Evolutionary conservation across 92 coral and sea anemone species (phyloP), one percentile per base, ranked within the genome.

Genomic region (Heliopora coerulea): DNA sequence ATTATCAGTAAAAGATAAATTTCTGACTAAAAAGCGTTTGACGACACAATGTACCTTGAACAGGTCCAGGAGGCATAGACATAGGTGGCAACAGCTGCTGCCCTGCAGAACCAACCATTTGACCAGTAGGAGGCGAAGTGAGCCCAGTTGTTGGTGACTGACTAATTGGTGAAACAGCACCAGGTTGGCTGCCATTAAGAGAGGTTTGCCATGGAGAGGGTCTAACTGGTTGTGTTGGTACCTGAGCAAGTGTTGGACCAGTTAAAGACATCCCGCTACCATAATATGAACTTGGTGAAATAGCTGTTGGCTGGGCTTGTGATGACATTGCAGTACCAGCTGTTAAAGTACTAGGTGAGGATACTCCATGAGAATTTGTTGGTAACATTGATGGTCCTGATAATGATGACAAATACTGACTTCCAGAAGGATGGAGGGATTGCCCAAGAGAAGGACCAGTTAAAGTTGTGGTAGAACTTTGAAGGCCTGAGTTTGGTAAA

Each of bases 201-300:
- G 70, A 20, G n/a, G 70, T 29, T 21, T 64, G 70, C 49, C 50
- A 64, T 64, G 70, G 70, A 34, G 67, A 61, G 8, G 70, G 70
- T 30, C 70, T 33, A 15, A 64, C 70, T 8, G 70, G 42, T 18
- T 15, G 54, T 27, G 70, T 1, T 37, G 70, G 8, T 64, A n/a
- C 49, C 21, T 37, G 42, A 37, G 6, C 11, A 37, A 37, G 4
- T 37, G 42, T 4, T 37, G 42, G 42, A 37, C 42, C 42, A 37
- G 42, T 4, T 37, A 37, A 37, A 37, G 42, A 37, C 42, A 37
- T 37, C 42, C 42, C 42, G 11, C 42, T 37, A 24, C n/a, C 19
- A 15, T 26, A 31, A 5, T 46, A 61, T 28, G 67, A 13, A n/a
- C 10, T 34, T 24, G 63, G 18, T 63, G 70, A 34, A 10, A n/a